A percentile compares a stretch with the other conserved stretches of the same genome.
Evolutionary conservation across 2,113 vertebrate genomes (phyloP).

Genomic region (Gopherus evgoodei): DNA sequence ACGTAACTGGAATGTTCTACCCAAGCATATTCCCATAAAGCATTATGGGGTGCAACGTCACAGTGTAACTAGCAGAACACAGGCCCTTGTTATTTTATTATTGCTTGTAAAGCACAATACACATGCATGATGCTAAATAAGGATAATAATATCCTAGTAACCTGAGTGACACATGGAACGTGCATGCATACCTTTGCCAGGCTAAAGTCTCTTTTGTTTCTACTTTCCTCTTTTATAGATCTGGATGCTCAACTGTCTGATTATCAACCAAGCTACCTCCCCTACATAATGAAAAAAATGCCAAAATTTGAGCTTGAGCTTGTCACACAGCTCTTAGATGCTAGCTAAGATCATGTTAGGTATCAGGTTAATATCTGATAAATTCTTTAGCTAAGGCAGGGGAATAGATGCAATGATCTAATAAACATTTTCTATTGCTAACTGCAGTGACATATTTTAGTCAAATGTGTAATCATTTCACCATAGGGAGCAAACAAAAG

Average conservation of each 20-base stretch:
- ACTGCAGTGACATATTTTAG: background rate
- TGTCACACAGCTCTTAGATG: background rate
- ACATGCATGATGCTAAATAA: background rate
- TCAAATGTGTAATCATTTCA: background rate
- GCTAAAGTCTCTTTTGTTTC: background rate
- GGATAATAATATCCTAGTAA: background rate
- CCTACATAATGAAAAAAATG: background rate
- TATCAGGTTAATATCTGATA: background rate
- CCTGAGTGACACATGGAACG: background rate
- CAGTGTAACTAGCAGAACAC: background rate
- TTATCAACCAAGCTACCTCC: background rate
- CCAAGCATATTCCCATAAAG: no score
- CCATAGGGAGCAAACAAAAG: background rate
- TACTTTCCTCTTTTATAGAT: background rate
- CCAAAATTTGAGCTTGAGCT: background rate
- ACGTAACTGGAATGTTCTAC: no score
- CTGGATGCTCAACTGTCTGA: background rate
- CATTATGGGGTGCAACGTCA: no score
- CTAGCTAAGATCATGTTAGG: background rate
- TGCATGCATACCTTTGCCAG: background rate
- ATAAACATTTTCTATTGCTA: background rate
- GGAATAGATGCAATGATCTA: background rate
- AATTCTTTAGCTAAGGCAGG: background rate
- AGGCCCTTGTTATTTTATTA: background rate
- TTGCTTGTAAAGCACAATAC: background rate